Percentiles rank a stretch among this genome's conserved stretches.
Evolutionary conservation across 2,797 vertebrate species (phyloP).

Genomic region (Zenarchopterus dispar): DNA sequence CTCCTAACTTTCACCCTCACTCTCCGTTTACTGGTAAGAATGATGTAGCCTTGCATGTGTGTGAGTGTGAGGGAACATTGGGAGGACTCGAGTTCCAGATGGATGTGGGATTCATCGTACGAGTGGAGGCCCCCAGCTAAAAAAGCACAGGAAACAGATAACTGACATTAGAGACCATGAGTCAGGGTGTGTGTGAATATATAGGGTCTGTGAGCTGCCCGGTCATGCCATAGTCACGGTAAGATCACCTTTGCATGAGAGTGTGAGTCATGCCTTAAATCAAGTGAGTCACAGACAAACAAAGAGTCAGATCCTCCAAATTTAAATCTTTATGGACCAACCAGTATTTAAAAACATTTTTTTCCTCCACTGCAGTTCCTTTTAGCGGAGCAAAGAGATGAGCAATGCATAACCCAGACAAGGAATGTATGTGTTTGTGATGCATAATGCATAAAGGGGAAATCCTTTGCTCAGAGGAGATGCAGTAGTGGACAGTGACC

Average conservation of each 20-base stretch:
- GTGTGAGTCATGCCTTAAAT: conserved; percentile 50
- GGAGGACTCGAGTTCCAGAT: conserved; percentile 56
- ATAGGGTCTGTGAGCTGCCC: conserved; percentile 17
- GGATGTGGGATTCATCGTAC: conserved; percentile 48
- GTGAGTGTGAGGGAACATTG: conserved; percentile 9
- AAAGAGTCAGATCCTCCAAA: conserved; percentile 34
- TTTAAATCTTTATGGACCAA: conserved; percentile 10
- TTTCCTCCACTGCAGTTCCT: conserved; percentile 7
- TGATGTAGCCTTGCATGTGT: conserved; percentile 40
- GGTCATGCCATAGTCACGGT: conserved; percentile 50
- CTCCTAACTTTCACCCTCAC: conserved; percentile 20
- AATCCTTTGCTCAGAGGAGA: conserved; percentile 43
- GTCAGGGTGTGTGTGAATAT: conserved; percentile 42
- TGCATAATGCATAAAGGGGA: conserved; percentile 45
- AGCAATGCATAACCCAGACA: conserved; percentile 39
- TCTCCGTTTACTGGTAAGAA: conserved; percentile 41
- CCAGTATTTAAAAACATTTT: conserved; percentile 5
- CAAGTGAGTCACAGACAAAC: conserved; percentile 49
- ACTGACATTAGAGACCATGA: conserved; percentile 50
- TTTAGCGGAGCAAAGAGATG: conserved; percentile 48
- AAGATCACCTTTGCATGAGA: conserved; percentile 19
- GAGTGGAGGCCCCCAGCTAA: conserved; percentile 32
- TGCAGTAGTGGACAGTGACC: conserved; percentile 43
- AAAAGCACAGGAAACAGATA: conserved; percentile 59
- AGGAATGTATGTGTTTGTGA: conserved; percentile 37